phyloP scores from a whole-genome alignment of 2,113 vertebrate genomes.

The Phylloscopus whistleri region DNA sequence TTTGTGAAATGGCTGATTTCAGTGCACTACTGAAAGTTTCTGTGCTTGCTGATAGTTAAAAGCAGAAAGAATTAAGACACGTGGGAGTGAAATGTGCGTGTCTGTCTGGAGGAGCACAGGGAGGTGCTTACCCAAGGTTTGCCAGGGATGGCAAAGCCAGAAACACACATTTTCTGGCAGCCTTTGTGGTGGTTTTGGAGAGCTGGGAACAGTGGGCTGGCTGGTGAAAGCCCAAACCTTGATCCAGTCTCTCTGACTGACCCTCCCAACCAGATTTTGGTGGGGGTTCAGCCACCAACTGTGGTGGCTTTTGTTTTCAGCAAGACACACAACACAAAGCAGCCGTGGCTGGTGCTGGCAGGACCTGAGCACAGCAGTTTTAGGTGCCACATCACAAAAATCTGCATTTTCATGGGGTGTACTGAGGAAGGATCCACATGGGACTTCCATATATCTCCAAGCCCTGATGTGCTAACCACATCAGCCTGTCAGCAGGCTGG shows the following conservation, averaged over 20 bases:
- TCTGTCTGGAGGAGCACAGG: background rate
- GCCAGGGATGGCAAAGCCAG: background rate
- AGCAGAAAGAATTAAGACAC: background rate
- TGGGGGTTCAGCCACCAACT: background rate
- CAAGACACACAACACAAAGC: fast-evolving
- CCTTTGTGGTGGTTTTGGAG: fast-evolving
- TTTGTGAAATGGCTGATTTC: background rate
- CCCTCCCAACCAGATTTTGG: background rate
- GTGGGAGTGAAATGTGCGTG: background rate
- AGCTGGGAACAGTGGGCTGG: background rate
- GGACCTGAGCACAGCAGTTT: background rate
- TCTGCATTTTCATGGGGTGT: background rate
- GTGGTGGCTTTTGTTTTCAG: background rate
- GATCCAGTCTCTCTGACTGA: background rate
- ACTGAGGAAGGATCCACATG: fast-evolving
- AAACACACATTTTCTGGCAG: background rate
- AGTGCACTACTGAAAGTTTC: background rate
- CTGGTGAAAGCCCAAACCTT: background rate
- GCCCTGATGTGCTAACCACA: background rate
- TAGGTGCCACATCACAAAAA: background rate
- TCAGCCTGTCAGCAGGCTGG: background rate
- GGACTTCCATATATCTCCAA: fast-evolving
- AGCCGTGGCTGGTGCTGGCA: fast-evolving
- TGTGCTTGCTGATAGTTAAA: background rate
- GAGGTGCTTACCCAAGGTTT: background rate